Conservation (phyloP, 2,113 vertebrate species). For the Solenodon paradoxus region DNA sequence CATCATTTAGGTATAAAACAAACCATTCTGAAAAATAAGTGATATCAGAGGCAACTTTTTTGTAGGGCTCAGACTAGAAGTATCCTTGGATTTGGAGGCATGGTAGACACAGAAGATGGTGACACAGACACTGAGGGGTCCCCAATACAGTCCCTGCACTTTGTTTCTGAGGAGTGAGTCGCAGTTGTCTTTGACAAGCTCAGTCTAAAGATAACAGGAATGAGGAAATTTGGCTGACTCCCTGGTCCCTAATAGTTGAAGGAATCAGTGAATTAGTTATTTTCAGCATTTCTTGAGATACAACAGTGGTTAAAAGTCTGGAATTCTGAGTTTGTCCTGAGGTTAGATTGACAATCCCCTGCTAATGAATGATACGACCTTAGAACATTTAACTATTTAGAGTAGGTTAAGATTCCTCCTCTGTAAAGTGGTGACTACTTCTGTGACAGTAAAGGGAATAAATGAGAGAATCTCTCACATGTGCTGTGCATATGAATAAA, state of each 20-base stretch:
- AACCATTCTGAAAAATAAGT: background rate
- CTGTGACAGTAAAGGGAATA: background rate
- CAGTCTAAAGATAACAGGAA: background rate
- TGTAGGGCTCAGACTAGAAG: background rate
- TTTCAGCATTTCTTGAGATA: background rate
- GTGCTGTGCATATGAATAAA: background rate
- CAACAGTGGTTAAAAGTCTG: background rate
- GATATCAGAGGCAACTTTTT: background rate
- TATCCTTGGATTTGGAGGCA: background rate
- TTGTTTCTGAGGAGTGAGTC: background rate
- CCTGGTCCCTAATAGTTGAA: background rate
- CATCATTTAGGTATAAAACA: background rate
- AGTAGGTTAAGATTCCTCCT: background rate
- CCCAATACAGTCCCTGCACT: background rate
- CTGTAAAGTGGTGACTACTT: background rate
- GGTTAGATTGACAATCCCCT: background rate
- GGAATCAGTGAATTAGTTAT: background rate
- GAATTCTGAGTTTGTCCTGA: background rate
- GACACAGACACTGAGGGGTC: background rate
- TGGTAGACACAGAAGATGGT: background rate
- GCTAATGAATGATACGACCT: background rate
- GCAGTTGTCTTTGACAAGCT: background rate
- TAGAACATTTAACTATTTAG: background rate
- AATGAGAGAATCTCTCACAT: background rate
- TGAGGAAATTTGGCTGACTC: background rate